phyloP scores from a whole-genome alignment of 2,888 invertebrate species.

The Myopa testacea region DNA sequence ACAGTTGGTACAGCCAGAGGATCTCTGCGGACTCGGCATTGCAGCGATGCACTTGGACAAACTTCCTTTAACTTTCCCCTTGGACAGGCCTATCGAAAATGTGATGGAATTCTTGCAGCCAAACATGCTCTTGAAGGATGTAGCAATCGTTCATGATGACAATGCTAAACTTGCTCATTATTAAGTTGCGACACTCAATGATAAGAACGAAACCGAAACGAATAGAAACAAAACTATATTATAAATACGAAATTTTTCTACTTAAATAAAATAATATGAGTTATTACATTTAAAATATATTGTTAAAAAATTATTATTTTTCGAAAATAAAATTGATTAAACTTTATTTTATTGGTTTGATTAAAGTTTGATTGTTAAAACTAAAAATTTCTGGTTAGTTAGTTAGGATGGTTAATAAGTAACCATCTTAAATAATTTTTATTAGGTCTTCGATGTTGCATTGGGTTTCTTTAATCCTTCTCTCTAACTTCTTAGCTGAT shows the following conservation, averaged over 20 bases:
- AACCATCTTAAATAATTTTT: too few relatives aligned
- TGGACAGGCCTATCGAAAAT: conserved; percentile 75
- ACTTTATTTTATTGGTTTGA: too few relatives aligned
- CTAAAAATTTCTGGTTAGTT: too few relatives aligned
- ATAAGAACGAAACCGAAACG: neutral
- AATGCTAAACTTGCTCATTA: neutral
- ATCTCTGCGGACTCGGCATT: conserved; percentile 62
- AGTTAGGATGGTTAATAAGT: too few relatives aligned
- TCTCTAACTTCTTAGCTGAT: too few relatives aligned
- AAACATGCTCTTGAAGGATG: conserved; percentile 68
- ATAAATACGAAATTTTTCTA: neutral
- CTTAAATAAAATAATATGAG: neutral
- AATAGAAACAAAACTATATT: neutral
- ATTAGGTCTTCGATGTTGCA: too few relatives aligned
- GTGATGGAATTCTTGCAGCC: conserved; percentile 70
- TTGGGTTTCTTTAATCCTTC: too few relatives aligned
- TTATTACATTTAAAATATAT: too few relatives aligned
- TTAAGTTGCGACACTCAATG: neutral
- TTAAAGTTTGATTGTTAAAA: too few relatives aligned
- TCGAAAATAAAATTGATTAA: too few relatives aligned
- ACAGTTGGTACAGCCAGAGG: conserved; percentile 27
- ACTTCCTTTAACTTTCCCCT: conserved; percentile 76
- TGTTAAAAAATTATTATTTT: too few relatives aligned
- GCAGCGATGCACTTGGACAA: conserved; percentile 71
- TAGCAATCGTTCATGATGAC: conserved; percentile 44